Evolutionary conservation across 2,888 invertebrate species (phyloP).

Genomic region (Melinaea menophilus): DNA sequence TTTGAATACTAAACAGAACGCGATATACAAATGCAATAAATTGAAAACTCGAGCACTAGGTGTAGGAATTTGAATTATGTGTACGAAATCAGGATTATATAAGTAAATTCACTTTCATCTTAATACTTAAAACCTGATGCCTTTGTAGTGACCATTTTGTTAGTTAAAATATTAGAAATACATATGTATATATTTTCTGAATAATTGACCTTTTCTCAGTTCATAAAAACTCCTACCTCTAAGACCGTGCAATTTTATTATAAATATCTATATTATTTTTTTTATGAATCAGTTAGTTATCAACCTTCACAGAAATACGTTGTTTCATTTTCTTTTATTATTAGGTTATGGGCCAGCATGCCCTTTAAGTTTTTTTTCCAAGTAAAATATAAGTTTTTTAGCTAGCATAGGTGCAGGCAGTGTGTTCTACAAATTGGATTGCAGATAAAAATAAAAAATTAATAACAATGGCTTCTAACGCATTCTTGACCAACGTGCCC

Average conservation of each 20-base stretch:
- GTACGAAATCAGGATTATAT: too few species aligned
- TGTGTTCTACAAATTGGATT: constrained; percentile 12
- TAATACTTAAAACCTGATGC: too few species aligned
- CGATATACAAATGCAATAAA: constrained; percentile 10
- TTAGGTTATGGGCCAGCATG: constrained; percentile 16
- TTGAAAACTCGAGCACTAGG: neutral
- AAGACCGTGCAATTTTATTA: too few species aligned
- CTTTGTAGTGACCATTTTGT: too few species aligned
- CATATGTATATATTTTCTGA: too few species aligned
- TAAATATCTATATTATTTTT: neutral
- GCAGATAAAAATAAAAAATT: constrained; percentile 22
- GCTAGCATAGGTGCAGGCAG: constrained; percentile 8
- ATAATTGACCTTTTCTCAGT: too few species aligned
- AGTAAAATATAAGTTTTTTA: constrained; percentile 10
- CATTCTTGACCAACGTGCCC: constrained; percentile 27
- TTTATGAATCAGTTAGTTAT: constrained; percentile 27
- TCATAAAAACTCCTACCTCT: too few species aligned
- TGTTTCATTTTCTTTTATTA: constrained; percentile 10
- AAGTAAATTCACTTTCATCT: too few species aligned
- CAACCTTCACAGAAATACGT: constrained; percentile 10
- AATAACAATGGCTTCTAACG: constrained; percentile 20
- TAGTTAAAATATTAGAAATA: too few species aligned
- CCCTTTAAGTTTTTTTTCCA: constrained; percentile 2
- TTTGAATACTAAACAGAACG: constrained; percentile 17
- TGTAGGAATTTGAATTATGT: too few species aligned